These are phyloP conservation scores for Mythimna loreyi DNA, from an alignment of 2,888 invertebrate species.

Conservation along the genomic window DNA sequence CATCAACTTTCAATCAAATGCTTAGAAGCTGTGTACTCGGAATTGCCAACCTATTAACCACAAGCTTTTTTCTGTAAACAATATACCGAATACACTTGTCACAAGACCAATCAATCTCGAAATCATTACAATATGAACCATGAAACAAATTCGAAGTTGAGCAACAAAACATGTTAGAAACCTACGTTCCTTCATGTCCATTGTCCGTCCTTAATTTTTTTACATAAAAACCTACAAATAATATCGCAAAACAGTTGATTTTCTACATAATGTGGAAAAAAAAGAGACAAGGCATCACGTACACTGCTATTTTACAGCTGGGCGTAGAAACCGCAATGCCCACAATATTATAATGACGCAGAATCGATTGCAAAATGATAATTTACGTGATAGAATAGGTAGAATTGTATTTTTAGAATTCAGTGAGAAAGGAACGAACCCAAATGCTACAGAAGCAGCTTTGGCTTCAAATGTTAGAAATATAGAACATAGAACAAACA, in stretches of 20 bases:
- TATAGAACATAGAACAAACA: neutral
- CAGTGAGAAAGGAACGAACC: conserved; percentile 22
- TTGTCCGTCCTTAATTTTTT: conserved; percentile 81
- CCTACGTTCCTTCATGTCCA: conserved; percentile 73
- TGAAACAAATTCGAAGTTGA: conserved; percentile 47
- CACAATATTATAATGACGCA: conserved; percentile 84
- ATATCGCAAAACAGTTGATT: conserved; percentile 81
- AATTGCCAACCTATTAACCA: conserved; percentile 12
- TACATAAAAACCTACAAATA: conserved; percentile 78
- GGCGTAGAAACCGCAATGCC: conserved; percentile 87
- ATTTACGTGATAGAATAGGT: conserved; percentile 85
- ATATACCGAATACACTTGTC: neutral
- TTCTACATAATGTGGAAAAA: conserved; percentile 71
- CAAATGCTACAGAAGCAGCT: neutral
- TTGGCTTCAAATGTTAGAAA: neutral
- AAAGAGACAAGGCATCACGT: conserved; percentile 85
- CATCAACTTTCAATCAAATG: conserved; percentile 1
- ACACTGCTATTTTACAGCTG: conserved; percentile 78
- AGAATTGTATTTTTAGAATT: conserved; percentile 78
- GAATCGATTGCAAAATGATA: conserved; percentile 88
- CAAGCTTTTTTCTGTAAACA: conserved; percentile 5
- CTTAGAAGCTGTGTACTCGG: neutral
- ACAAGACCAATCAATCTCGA: conserved; percentile 17
- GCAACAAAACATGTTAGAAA: conserved; percentile 61
- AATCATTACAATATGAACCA: conserved; percentile 26